Conservation (phyloP, 2,888 invertebrate species). For the Crematogaster levior region DNA sequence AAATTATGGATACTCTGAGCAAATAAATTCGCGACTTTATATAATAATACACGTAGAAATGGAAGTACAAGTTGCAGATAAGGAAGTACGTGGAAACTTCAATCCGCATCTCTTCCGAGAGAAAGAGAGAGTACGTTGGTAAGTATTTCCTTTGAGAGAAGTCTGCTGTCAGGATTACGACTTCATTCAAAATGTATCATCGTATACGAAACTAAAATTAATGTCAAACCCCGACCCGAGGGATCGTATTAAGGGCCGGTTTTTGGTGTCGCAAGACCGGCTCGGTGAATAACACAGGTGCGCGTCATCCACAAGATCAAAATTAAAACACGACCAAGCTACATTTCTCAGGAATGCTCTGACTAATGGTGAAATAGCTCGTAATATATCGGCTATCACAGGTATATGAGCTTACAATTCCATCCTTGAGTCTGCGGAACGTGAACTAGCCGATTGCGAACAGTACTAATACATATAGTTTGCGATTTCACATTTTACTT, state of each 20-base stretch:
- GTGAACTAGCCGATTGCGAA: constrained; percentile 27
- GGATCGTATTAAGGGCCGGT: constrained; percentile 19
- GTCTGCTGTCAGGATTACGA: constrained; percentile 41
- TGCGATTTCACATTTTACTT: constrained; percentile 9
- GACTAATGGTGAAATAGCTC: constrained; percentile 50
- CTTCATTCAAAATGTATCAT: constrained; percentile 60
- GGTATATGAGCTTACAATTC: not conserved
- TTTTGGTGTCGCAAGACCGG: constrained; percentile 40
- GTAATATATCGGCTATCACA: constrained; percentile 9
- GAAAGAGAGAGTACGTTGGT: not conserved
- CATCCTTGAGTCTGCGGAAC: not conserved
- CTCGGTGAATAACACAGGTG: constrained; percentile 39
- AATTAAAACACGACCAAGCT: constrained; percentile 56
- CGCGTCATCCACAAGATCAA: constrained; percentile 12
- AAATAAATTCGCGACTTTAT: constrained; percentile 20
- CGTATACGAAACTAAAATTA: constrained; percentile 60
- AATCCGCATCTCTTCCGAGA: constrained; percentile 1
- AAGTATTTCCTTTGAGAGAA: constrained; percentile 48
- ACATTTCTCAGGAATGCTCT: constrained; percentile 50
- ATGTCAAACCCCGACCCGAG: constrained; percentile 19
- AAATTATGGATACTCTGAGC: not conserved
- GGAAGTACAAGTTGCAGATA: constrained; percentile 12
- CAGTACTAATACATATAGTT: not conserved
- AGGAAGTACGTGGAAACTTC: constrained; percentile 22
- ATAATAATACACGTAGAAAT: constrained; percentile 24